These are phyloP conservation scores for Cephalopterus ornatus DNA, from an alignment of 2,113 vertebrate species.

Conservation along the genomic window DNA sequence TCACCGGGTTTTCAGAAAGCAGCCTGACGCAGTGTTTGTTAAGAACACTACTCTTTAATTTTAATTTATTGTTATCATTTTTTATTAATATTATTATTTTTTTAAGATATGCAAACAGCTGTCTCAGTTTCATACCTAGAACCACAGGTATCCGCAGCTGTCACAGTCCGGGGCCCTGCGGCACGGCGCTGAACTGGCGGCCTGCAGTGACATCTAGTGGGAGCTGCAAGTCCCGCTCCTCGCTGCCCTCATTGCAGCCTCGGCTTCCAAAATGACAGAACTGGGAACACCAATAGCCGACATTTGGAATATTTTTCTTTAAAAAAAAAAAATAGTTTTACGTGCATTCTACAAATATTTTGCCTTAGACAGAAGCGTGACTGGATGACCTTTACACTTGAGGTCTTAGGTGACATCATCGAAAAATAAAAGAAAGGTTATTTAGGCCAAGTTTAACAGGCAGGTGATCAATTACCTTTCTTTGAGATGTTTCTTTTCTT, in stretches of 20 bases:
- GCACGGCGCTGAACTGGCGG: background rate
- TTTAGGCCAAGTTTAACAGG: background rate
- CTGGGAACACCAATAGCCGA: background rate
- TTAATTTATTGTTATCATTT: slow-evolving; percentile 69
- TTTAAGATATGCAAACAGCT: slow-evolving; percentile 60
- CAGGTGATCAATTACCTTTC: background rate
- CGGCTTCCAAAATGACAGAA: background rate
- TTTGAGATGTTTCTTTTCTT: background rate
- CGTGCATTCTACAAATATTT: slow-evolving; percentile 1
- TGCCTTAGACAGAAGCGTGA: background rate
- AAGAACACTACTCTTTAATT: slow-evolving; percentile 56
- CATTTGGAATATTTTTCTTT: background rate
- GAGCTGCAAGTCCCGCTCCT: background rate
- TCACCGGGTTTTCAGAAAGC: slow-evolving; percentile 42
- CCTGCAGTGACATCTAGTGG: slow-evolving; percentile 76
- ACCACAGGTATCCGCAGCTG: slow-evolving; percentile 61
- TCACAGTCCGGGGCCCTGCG: slow-evolving; percentile 54
- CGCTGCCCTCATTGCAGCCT: background rate
- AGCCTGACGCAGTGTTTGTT: slow-evolving; percentile 52
- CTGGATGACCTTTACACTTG: background rate
- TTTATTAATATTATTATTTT: too few relatives aligned
- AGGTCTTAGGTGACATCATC: background rate
- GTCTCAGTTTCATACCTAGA: slow-evolving; percentile 62
- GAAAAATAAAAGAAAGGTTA: background rate
- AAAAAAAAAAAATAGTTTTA: background rate